Evolutionary conservation across 2,113 vertebrate species (phyloP).

Genomic region (Xiphorhynchus elegans): DNA sequence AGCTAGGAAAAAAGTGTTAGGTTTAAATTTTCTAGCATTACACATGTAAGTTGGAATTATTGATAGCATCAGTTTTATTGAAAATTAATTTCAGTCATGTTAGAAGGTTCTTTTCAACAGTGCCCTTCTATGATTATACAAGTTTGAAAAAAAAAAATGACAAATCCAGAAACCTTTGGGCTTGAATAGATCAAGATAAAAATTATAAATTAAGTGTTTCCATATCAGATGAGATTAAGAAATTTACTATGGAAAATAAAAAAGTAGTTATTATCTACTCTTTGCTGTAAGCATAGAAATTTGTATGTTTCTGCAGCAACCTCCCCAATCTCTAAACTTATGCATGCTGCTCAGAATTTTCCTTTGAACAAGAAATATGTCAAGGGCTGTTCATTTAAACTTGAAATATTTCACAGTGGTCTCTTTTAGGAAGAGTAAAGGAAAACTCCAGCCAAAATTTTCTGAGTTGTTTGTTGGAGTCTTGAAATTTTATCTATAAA

Average conservation of each 20-base stretch:
- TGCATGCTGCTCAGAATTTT: not conserved
- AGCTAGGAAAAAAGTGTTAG: not conserved
- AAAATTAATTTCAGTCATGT: not conserved
- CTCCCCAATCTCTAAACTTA: not conserved
- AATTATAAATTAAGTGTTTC: not conserved
- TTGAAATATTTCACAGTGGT: not conserved
- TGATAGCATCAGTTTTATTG: not conserved
- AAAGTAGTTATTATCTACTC: not conserved
- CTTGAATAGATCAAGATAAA: not conserved
- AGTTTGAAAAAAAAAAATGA: not conserved
- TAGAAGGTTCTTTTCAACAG: not conserved
- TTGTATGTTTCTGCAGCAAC: not conserved
- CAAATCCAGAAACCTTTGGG: not conserved
- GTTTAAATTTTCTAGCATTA: not conserved
- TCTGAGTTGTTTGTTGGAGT: not conserved
- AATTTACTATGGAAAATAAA: not conserved
- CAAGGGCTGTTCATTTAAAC: not conserved
- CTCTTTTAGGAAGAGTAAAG: not conserved
- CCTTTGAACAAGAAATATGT: not conserved
- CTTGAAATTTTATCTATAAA: not conserved
- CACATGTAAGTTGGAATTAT: not conserved
- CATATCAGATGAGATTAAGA: not conserved
- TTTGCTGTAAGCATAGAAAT: not conserved
- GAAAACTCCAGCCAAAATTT: not conserved
- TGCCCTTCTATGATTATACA: not conserved